Conservation (phyloP, 2,113 vertebrate genomes). For the Platichthys flesus region DNA sequence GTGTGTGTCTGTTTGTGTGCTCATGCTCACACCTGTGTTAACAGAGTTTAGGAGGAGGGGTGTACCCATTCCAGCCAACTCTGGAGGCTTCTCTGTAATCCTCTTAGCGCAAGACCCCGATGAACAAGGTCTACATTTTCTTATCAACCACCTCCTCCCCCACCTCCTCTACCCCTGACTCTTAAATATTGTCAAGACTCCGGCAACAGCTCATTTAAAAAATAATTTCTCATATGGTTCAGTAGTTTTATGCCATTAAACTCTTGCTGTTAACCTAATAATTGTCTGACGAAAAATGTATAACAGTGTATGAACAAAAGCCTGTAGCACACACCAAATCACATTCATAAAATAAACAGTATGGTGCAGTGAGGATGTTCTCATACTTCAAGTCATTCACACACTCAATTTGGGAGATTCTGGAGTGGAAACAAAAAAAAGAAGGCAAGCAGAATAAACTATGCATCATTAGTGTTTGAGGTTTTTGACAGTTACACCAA, state of each 20-base stretch:
- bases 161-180: neutral
- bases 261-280: neutral
- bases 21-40: slow-evolving; percentile 15
- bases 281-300: neutral
- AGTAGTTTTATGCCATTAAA: neutral
- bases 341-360: neutral
- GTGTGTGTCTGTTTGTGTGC: neutral
- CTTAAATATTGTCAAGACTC: neutral
- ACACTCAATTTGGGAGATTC: neutral
- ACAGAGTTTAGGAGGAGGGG: slow-evolving; percentile 24
- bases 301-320: neutral
- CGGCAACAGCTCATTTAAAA: neutral
- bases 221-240: too few species aligned
- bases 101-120: slow-evolving; percentile 61
- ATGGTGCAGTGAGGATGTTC: neutral
- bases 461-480: slow-evolving; percentile 6
- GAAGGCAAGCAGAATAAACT: neutral
- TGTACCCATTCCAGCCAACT: slow-evolving; percentile 55
- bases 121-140: slow-evolving; percentile 42
- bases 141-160: slow-evolving; percentile 53
- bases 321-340: neutral
- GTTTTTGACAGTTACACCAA: neutral
- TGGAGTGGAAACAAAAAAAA: neutral
- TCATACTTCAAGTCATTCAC: neutral
- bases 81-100: slow-evolving; percentile 70